phyloP scores from a whole-genome alignment of 2,113 vertebrate species.

The Rhinoptilus africanus region DNA sequence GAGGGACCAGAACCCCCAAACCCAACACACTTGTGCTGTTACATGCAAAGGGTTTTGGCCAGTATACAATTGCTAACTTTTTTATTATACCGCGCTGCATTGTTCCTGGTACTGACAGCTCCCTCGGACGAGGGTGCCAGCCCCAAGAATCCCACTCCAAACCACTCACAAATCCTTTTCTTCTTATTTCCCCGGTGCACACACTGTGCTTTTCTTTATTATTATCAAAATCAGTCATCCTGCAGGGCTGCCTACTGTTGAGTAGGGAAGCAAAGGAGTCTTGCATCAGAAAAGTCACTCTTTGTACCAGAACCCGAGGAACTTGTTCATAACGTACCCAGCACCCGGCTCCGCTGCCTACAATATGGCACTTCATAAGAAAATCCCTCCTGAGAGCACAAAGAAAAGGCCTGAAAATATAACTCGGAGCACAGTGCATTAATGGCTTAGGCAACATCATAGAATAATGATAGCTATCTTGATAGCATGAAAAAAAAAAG shows the following conservation, averaged over 20 bases:
- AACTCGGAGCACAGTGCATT: neutral
- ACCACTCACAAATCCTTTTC: neutral
- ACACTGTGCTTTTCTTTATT: neutral
- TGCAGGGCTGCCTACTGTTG: neutral
- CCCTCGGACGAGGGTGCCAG: accelerated
- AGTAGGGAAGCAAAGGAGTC: neutral
- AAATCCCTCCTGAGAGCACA: neutral
- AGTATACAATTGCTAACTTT: neutral
- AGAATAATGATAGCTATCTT: neutral
- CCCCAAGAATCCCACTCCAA: neutral
- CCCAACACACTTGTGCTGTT: neutral
- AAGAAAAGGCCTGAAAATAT: neutral
- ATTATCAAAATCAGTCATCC: neutral
- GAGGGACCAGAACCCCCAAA: neutral
- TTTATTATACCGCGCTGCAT: neutral
- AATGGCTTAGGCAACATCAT: neutral
- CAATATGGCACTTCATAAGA: neutral
- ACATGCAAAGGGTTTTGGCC: neutral
- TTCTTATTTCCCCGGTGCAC: neutral
- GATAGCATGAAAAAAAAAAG: neutral
- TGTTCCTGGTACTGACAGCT: neutral
- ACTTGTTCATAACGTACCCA: neutral
- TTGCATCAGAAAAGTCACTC: neutral
- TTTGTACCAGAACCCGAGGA: neutral
- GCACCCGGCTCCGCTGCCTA: neutral